Evolutionary conservation across 2,113 vertebrate species (phyloP).

Genomic region (Blennius ocellaris): DNA sequence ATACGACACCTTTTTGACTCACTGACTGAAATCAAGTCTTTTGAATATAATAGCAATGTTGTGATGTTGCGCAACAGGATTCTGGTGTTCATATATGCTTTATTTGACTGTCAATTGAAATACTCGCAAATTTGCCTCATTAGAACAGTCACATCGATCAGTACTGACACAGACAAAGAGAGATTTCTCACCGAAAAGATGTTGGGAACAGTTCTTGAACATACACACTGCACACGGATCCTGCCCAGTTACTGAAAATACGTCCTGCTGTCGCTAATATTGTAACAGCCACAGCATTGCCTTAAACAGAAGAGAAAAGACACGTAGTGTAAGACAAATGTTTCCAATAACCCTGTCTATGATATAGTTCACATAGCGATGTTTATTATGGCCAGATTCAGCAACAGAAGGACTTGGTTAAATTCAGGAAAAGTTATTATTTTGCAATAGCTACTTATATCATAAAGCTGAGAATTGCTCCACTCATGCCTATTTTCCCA

Average conservation of each 20-base stretch:
- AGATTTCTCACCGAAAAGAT: conserved; percentile 67
- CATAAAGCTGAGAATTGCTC: no score
- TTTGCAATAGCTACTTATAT: no score
- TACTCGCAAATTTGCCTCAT: background rate
- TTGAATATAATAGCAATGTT: no score
- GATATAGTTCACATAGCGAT: no score
- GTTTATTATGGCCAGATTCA: no score
- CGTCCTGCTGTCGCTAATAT: conserved; percentile 64
- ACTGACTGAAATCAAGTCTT: no score
- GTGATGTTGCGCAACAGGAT: background rate
- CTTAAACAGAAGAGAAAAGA: conserved; percentile 32
- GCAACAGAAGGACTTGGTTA: no score
- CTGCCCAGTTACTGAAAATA: conserved; percentile 69
- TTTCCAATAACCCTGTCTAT: no score
- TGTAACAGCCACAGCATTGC: conserved; percentile 62
- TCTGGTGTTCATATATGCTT: background rate
- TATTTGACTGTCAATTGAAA: background rate
- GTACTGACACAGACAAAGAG: no score
- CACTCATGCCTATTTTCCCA: no score
- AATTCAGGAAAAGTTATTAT: no score
- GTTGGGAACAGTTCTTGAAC: conserved; percentile 82
- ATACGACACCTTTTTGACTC: no score
- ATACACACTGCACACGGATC: conserved; percentile 70
- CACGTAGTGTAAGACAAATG: background rate
- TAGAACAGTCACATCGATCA: background rate